Evolutionary conservation across 2,888 invertebrate genomes (phyloP).

Genomic region (Rhagonycha fulva): DNA sequence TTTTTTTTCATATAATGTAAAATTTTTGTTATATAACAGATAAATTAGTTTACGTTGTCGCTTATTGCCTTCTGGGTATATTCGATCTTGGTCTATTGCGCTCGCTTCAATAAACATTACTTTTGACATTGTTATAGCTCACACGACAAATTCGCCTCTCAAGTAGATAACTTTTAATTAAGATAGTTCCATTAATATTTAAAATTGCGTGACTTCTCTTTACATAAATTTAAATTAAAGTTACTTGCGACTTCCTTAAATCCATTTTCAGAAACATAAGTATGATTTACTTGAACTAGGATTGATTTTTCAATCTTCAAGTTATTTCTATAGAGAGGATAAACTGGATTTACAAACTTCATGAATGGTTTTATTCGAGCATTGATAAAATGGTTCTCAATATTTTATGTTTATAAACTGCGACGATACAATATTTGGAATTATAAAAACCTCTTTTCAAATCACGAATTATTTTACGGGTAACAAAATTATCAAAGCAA

Average conservation of each 20-base stretch:
- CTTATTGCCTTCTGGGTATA: not conserved
- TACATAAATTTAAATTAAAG: not conserved
- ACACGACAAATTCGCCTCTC: not conserved
- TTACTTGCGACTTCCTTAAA: not conserved
- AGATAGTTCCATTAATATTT: not conserved
- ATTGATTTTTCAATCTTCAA: not conserved
- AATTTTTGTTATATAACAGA: not conserved
- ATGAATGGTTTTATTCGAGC: not conserved
- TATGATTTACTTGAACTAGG: not conserved
- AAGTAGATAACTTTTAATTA: not conserved
- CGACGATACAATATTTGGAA: not conserved
- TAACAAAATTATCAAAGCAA: no score
- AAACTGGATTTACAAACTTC: not conserved
- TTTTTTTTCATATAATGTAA: no score
- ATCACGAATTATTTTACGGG: no score
- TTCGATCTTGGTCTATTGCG: not conserved
- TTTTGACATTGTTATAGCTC: not conserved
- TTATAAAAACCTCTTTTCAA: not conserved
- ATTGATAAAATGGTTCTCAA: not conserved
- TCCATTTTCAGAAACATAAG: not conserved
- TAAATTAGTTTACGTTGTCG: not conserved
- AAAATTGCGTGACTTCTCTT: not conserved
- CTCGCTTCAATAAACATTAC: not conserved
- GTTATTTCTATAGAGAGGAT: not conserved
- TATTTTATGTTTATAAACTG: not conserved